Evolutionary conservation across 2,888 invertebrate genomes (phyloP), one percentile per base, ranked within the genome.

Genomic region (Aporophyla nigra): DNA sequence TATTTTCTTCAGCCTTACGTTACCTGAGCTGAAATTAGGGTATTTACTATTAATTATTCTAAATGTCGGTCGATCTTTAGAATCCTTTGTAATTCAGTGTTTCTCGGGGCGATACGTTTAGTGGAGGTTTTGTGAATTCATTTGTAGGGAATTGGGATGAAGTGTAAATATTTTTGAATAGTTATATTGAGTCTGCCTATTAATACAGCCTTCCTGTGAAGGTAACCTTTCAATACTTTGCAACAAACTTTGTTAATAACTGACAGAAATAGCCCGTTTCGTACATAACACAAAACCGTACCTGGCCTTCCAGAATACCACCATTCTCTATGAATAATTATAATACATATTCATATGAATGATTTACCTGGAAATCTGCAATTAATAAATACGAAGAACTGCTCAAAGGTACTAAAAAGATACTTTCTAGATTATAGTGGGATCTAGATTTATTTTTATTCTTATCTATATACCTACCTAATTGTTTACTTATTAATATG

Each of bases 41-140:
- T 81, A 84, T 87, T 88, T 86, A 84, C 78, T 82, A 88, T 84
- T 84, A 86, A 86, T 88, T 86, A 84, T 86, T 86, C 80, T 82
- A 80, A 86, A 80, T 72, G 86, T 74, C 72, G 79, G 76, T 74
- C 59, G 81, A 86, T 86, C 84, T 85, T 86, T 68, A 73, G 69
- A 80, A 75, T 84, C 76, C 74, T 85, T 86, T 77, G 75, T 84
- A 74, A 79, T 76, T 79, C 67, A 76, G 27, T 71, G 68, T 74
- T 67, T 68, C 77, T 73, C 43, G 43, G 63, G 58, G 54, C 27
- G 53, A 66, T 67, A 74, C 16, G 62, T 62, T 61, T 61, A 43
- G 51, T 21, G 40, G 46, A 54, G 59, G 63, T 70, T 79, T 73
- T 72, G 40, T 40, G 58, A 70, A 75, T 74, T 67, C 46, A 10